Evolutionary conservation across 1,140 invertebrate genomes (phyloP), one percentile per base, ranked within the genome.

Genomic region (Drosophila rhopaloa): DNA sequence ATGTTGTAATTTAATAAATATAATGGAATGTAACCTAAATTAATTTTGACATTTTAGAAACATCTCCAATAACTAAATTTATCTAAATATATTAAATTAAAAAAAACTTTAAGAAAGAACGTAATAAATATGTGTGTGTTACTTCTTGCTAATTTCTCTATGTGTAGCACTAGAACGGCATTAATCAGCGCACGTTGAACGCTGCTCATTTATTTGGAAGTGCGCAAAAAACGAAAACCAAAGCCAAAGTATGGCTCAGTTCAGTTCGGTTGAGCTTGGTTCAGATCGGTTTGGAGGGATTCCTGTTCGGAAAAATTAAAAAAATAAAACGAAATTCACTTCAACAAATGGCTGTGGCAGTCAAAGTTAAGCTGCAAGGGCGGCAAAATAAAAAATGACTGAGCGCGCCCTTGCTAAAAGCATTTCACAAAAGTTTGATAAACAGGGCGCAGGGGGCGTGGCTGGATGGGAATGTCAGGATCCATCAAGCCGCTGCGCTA

Each of bases 151-250:
- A n/a, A 32, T 43, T 67, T 53, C 9, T 14, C 2, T 5, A 3
- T 8, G 47, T 68, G 58, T 44, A 19, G 24, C 40, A 19, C 57
- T 88, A 61, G 73, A 83, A 81, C 71, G 79, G 83, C 84, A 88
- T 88, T 88, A 88, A 88, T 88, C 83, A 88, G 84, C 79, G 59
- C 70, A 73, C 72, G 66, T 60, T 77, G 76, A 79, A 77, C 79
- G 76, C 72, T 89, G 83, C 84, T 88, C 83, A 88, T 88, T 88
- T 88, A 86, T 86, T 86, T 76, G 83, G 79, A 72, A 83, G 76
- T 83, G 81, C 79, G 76, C 79, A 88, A 82, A 88, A 88, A 86
- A 79, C 59, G 55, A 60, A 48, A 72, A 47, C 44, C 65, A 43
- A 58, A 71, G 44, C 47, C 32, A 51, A 47, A 47, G 35, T 54